Base-by-base conservation (phyloP, 2,113 vertebrate species). In the Proteles cristata region DNA sequence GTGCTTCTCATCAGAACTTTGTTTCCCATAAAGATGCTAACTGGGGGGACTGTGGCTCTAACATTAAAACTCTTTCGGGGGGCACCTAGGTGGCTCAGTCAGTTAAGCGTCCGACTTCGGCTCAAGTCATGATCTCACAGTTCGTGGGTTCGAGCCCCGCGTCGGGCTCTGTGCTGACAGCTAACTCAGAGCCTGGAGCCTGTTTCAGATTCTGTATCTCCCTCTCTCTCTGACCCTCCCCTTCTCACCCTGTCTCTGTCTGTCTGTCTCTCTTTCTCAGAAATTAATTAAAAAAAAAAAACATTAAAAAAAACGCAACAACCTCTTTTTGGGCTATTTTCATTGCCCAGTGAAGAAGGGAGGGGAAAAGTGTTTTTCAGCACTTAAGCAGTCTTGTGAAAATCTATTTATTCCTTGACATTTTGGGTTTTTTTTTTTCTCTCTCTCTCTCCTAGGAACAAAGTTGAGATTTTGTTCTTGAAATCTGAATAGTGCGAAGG, bases 361-460 rank as follows among this genome's bases (percentile, higher is more conserved):
- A 93, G 25, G n/a, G 45, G 53, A 66, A 85, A 81, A 45, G 53
- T 28, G 5, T 89, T 94, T 95, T 92, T 94, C 43, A 35, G 69
- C 23, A 95, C 55, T 71, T 95, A 88, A 88, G 23, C 61, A 73
- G 28, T 15, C 28, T 80, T 85, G 66, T 45, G 15, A 21, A 90
- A 81, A 23, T 63, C 25, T 73, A 82, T 53, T 50, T 79, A 69
- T 53, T 73, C n/a, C 33, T 81, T 66, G 45, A 11, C 43, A 86
- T 82, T 86, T 94, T 43, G 76, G 23, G 1, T 7, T 48, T 39
- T 5, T 74, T 84, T 77, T 23, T 21, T n/a, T n/a, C n/a, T n/a
- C n/a, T n/a, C n/a, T n/a, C n/a, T 94, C 35, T 83, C 89, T 66
- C 79, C 74, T 81, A 90, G 65, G 33, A 95, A 96, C 43, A 89